Base-by-base conservation (phyloP, 1,140 invertebrate species). In the Calliopsis andreniformis region DNA sequence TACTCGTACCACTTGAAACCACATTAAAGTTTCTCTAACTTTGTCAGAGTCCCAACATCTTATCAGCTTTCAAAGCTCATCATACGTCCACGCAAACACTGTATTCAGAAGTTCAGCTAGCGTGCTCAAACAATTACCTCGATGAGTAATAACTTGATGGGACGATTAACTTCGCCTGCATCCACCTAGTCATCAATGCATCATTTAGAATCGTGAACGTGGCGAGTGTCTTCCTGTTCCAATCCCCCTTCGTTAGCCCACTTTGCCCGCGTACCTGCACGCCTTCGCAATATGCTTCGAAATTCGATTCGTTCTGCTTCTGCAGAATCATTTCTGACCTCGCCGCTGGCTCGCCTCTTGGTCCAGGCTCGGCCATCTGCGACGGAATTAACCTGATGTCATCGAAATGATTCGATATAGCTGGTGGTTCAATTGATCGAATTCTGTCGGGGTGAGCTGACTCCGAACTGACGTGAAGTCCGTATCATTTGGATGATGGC, bases 361-460 rank as follows among this genome's bases (percentile, higher is more conserved):
- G 43, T 79, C 43, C 63, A 28, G 35, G 8, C n/a, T 10, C 6
- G 18, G 71, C 82, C 88, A 89, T 85, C 83, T 88, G 87, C 55
- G 70, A 63, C 51, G 42, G 43, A 72, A 85, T 82, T 55, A 62
- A 85, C 85, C 87, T 79, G 81, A 86, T 89, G 87, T 82, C 77
- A 64, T 84, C 47, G 78, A 83, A 87, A 87, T 53, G 76, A 88
- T 89, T 89, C 82, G 85, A 85, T 55, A 59, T 64, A 80, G 43
- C 28, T 2, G 56, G 28, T 59, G 30, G 35, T 56, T 39, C 25
- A n/a, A 25, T 63, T 30, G 30, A 70, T 70, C 4, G 51, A 55
- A 32, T 66, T 66, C 58, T 28, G 47, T 59, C 5, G 14, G 12
- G 58, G 28, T 14, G 16, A 35, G 7, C n/a, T 39, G 25, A 28